Evolutionary conservation across 2,797 vertebrate species (phyloP), one percentile per base, ranked within the genome.

Genomic region (Percopsis omiscomaycus): DNA sequence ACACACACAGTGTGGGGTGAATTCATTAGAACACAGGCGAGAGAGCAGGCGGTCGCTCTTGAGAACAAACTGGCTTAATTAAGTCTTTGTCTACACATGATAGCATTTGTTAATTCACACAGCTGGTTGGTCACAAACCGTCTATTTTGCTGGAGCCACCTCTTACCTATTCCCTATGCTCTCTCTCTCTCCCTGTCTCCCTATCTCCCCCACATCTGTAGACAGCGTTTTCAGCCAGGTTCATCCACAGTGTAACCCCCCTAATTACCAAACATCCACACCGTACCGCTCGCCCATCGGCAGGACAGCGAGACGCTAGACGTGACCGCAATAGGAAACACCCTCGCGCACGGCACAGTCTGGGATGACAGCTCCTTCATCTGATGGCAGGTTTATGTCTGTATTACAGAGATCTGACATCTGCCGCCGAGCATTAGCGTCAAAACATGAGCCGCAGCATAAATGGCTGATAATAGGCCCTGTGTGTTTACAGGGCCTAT

Each of bases 221-320:
- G 59, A 28, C 66, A 60, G 67, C 67, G 60, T 73, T 79, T 79
- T 77, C 63, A 56, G 56, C 5, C 64, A 64, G 59, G 74, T 75
- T 79, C 74, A 82, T 61, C 78, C 73, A 52, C 61, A 73, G 75
- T 82, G 79, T 75, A 63, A 68, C 42, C 50, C 64, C 56, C 68
- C 73, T 77, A 80, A 84, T 84, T 87, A 84, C 76, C 56, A 61
- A 76, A 69, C 79, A 82, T 77, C 72, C 77, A 67, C 59, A 67
- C 59, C 48, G 47, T 69, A 73, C 74, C 68, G 66, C 32, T 73
- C 54, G 75, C 52, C 52, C 56, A 37, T 69, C 68, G 75, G 73
- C 65, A 70, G 79, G 77, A 66, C 72, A 69, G 80, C 69, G 29
- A 55, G 75, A 71, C 70, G 69, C 37, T 3, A 16, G 57, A 83